Conservation (phyloP, 92 coral and sea anemone species). For the Micromussa lordhowensis region DNA sequence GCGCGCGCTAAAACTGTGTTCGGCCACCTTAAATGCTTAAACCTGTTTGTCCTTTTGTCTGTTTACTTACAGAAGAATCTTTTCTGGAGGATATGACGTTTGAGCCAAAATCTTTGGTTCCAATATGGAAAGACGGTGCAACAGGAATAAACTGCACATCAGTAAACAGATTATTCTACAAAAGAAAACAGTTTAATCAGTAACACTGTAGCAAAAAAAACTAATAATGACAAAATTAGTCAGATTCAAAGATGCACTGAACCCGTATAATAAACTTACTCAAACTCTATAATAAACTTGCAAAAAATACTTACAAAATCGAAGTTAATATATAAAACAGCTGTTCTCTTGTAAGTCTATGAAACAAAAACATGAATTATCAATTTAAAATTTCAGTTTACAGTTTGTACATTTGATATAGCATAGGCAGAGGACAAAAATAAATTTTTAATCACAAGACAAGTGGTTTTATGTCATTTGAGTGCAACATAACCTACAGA, state of each 20-base stretch:
- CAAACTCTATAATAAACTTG: too few relatives aligned
- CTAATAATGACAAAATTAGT: neutral
- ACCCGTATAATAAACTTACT: neutral
- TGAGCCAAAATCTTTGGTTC: conserved; percentile 79
- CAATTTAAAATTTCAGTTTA: neutral
- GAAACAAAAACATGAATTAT: conserved; percentile 4
- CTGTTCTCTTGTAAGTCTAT: conserved; percentile 81
- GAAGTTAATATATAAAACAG: conserved; percentile 73
- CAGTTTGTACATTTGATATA: neutral
- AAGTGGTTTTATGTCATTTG: too few relatives aligned
- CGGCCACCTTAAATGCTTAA: too few relatives aligned
- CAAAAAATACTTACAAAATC: conserved; percentile 76
- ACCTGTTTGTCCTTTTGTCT: neutral
- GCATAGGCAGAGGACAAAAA: too few relatives aligned
- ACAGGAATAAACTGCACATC: conserved; percentile 83
- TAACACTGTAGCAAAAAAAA: neutral
- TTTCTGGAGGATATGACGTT: conserved; percentile 57
- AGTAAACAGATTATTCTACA: conserved; percentile 76
- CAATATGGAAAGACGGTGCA: conserved; percentile 84
- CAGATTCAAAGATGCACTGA: neutral
- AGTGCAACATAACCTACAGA: too few relatives aligned
- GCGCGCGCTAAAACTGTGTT: too few relatives aligned
- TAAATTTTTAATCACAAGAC: too few relatives aligned
- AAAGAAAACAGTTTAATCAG: neutral
- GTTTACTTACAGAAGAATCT: conserved; percentile 79